Conservation (phyloP, 2,888 invertebrate genomes). For the Drosophila monieri region DNA sequence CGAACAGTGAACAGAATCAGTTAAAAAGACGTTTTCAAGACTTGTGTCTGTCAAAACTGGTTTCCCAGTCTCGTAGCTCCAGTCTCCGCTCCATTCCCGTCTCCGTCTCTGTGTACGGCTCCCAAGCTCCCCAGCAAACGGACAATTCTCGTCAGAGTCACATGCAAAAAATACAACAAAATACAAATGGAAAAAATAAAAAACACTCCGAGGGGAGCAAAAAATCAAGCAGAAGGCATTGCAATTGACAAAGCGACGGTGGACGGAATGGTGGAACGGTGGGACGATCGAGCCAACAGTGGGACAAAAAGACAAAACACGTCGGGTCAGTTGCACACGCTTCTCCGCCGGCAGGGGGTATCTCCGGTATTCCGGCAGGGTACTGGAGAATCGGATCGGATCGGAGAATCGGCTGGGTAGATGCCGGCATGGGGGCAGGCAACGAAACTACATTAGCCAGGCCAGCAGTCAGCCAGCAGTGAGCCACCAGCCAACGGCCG, state of each 20-base stretch:
- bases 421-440: conserved; percentile 72
- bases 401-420: conserved; percentile 45
- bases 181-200: conserved; percentile 23
- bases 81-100: no score
- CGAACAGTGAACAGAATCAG: conserved; percentile 70
- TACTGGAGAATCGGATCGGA: conserved; percentile 1
- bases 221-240: conserved; percentile 56
- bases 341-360: conserved; percentile 66
- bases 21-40: conserved; percentile 78
- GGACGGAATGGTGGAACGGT: conserved; percentile 31
- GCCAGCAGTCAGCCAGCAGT: not conserved
- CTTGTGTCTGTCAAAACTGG: conserved; percentile 79
- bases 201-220: conserved; percentile 18
- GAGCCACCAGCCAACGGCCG: conserved; percentile 26
- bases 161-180: conserved; percentile 60
- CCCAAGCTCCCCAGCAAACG: conserved; percentile 60
- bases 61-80: conserved; percentile 56
- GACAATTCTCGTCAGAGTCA: conserved; percentile 74
- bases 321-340: conserved; percentile 75
- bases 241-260: conserved; percentile 71
- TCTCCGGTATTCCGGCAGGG: not conserved
- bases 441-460: conserved; percentile 25
- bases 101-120: conserved; percentile 48
- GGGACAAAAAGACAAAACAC: conserved; percentile 53
- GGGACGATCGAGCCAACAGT: conserved; percentile 20